Percentiles rank a stretch among this genome's conserved stretches.
Evolutionary conservation across 1,140 invertebrate genomes (phyloP).

Genomic region (Harpegnathos saltator): DNA sequence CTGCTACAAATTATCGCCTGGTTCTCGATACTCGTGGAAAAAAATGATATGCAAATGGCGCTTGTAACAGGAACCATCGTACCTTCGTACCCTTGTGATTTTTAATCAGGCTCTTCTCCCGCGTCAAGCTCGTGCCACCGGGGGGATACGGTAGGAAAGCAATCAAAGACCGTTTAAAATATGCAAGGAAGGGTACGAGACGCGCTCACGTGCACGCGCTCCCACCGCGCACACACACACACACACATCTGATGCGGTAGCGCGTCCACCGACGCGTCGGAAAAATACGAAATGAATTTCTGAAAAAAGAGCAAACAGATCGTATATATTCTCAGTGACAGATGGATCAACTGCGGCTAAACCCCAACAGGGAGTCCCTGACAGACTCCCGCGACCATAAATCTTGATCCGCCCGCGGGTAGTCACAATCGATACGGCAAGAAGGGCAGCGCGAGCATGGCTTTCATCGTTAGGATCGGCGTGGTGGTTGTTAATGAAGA

Average conservation of each 20-base stretch:
- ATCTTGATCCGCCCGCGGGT: conserved; percentile 65
- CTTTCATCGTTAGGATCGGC: conserved; percentile 56
- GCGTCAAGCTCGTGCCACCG: conserved; percentile 2
- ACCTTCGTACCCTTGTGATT: conserved; percentile 4
- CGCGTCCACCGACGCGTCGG: conserved; percentile 10
- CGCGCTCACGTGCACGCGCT: neutral
- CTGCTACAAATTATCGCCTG: conserved; percentile 36
- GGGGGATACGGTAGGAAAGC: conserved; percentile 15
- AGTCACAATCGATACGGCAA: conserved; percentile 47
- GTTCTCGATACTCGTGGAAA: neutral
- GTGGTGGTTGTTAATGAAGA: conserved; percentile 54
- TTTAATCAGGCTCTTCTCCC: conserved; percentile 25
- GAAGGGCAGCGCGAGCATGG: conserved; percentile 40
- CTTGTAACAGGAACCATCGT: conserved; percentile 13
- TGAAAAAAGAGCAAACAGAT: conserved; percentile 48
- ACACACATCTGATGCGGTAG: neutral
- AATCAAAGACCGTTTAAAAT: conserved; percentile 40
- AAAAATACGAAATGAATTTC: conserved; percentile 41
- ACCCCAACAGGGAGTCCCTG: conserved; percentile 45
- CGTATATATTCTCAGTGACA: conserved; percentile 62
- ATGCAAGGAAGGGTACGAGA: conserved; percentile 15
- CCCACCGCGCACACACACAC: neutral
- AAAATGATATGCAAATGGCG: conserved; percentile 23
- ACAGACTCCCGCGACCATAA: conserved; percentile 61
- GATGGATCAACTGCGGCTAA: conserved; percentile 52